Percentiles rank a stretch among this genome's conserved stretches.
Evolutionary conservation across 2,113 vertebrate species (phyloP).

Genomic region (Kryptolebias marmoratus): DNA sequence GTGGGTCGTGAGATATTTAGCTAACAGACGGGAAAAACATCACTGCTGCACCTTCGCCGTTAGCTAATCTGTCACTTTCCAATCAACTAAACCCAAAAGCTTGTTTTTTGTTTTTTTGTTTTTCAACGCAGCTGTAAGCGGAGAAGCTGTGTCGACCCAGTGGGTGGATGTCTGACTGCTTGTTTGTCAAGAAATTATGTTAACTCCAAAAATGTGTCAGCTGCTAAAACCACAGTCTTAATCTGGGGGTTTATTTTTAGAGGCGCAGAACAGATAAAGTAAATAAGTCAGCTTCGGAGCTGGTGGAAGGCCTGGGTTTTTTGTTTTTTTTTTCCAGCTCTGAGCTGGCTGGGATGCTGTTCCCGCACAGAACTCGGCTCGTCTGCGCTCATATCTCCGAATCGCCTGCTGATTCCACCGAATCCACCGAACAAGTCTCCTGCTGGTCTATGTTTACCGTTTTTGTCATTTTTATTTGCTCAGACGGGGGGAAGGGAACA

Average conservation of each 20-base stretch:
- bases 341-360: not conserved
- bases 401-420: too few species aligned
- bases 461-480: not conserved
- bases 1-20: too few species aligned
- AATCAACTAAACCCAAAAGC: not conserved
- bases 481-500: too few species aligned
- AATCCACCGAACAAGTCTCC: not conserved
- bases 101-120: too few species aligned
- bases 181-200: slow-evolving; percentile 41
- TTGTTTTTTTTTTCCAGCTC: not conserved
- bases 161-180: slow-evolving; percentile 28
- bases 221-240: slow-evolving; percentile 45
- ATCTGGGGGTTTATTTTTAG: slow-evolving; percentile 46
- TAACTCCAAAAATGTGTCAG: slow-evolving; percentile 22
- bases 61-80: not conserved
- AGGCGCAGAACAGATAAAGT: slow-evolving; percentile 5
- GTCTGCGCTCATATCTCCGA: not conserved
- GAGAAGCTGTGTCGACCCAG: slow-evolving; percentile 6
- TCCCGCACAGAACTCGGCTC: not conserved
- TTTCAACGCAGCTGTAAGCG: not conserved
- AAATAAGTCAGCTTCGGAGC: slow-evolving; percentile 17
- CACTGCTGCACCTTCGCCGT: too few species aligned
- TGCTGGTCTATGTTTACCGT: not conserved
- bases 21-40: too few species aligned
- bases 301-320: not conserved